A percentile compares a stretch with the other conserved stretches of the same genome.
Evolutionary conservation across 2,113 vertebrate species (phyloP).

Genomic region (Trochalopteron elliotii): DNA sequence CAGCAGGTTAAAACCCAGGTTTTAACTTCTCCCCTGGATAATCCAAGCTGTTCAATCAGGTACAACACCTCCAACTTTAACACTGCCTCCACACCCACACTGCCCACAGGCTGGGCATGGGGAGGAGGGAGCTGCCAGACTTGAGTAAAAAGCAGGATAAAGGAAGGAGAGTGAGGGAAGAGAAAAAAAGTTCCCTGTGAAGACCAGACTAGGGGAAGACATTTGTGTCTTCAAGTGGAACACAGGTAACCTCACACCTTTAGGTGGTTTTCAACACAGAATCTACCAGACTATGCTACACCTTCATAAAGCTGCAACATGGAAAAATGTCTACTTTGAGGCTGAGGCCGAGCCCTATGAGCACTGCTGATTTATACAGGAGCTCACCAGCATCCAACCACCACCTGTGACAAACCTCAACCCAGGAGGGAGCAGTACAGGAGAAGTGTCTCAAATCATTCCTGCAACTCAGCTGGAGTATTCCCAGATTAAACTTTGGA

Average conservation of each 20-base stretch:
- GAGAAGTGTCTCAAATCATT: rapidly evolving
- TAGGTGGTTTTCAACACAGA: neutral
- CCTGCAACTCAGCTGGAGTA: neutral
- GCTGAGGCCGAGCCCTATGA: neutral
- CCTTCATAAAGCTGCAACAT: neutral
- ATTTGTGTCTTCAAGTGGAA: neutral
- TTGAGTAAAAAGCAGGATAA: no score
- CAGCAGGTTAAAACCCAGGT: neutral
- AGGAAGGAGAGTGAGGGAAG: neutral
- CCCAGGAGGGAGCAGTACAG: neutral
- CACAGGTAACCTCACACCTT: neutral
- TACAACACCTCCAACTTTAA: neutral
- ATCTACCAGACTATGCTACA: neutral
- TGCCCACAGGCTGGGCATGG: neutral
- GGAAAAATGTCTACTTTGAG: neutral
- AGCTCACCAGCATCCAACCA: neutral
- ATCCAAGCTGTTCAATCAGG: neutral
- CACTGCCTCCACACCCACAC: neutral
- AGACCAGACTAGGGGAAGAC: neutral
- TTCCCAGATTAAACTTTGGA: neutral
- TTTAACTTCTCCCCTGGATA: neutral
- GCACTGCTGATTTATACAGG: neutral
- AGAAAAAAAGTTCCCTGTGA: neutral
- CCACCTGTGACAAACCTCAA: neutral
- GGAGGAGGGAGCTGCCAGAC: neutral